Percentiles rank a stretch among this genome's conserved stretches.
Conservation (phyloP, 2,888 invertebrate species). For the Microctonus brassicae region DNA sequence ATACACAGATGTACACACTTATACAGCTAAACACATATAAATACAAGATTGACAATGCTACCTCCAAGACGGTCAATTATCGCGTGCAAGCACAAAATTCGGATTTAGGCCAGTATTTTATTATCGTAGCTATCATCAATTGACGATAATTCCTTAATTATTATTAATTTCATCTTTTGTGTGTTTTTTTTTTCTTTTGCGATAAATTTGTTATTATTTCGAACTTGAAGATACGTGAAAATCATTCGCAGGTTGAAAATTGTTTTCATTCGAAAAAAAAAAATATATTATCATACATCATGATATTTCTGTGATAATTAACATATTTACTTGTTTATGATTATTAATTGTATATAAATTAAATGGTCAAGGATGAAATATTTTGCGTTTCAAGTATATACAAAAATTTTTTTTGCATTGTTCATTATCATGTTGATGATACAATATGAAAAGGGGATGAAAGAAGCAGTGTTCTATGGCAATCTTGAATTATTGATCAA, state of each 20-base stretch:
- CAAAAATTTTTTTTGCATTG: neutral
- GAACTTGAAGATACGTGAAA: neutral
- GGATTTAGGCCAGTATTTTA: neutral
- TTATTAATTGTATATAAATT: neutral
- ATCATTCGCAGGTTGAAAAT: neutral
- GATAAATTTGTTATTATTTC: neutral
- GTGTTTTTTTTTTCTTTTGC: neutral
- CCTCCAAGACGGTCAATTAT: slow-evolving; percentile 13
- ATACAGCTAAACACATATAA: too few species aligned
- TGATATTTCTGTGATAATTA: neutral
- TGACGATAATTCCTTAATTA: neutral
- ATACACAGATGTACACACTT: neutral
- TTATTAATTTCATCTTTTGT: neutral
- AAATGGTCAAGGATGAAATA: neutral
- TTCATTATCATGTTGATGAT: neutral
- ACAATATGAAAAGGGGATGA: neutral
- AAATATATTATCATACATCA: neutral
- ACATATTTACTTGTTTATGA: neutral
- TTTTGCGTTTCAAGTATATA: neutral
- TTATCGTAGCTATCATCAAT: neutral
- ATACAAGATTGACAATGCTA: neutral
- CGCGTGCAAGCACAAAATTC: slow-evolving; percentile 8
- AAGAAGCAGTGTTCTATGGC: neutral
- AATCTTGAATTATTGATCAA: slow-evolving; percentile 22
- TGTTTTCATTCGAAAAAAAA: neutral